Conservation (phyloP, 2,113 vertebrate species). For the Gymnobelideus leadbeateri region DNA sequence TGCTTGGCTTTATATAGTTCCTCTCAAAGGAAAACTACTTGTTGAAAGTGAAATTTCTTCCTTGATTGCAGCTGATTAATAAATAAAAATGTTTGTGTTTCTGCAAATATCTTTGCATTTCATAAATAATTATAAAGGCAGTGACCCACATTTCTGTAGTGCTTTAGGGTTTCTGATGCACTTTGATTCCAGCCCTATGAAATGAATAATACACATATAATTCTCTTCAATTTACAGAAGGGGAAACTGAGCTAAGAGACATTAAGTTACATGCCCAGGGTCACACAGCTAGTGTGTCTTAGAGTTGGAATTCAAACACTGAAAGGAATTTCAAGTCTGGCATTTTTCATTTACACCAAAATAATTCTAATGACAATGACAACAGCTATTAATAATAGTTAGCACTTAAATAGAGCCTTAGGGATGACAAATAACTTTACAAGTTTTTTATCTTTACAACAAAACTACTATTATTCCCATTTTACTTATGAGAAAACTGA, state of each 20-base stretch:
- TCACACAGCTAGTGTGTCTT: not conserved
- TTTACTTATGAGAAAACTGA: not conserved
- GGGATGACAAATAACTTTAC: not conserved
- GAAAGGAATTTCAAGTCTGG: not conserved
- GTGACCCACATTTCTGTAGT: not conserved
- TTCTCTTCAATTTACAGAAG: not conserved
- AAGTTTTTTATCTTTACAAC: not conserved
- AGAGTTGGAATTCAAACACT: not conserved
- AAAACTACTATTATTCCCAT: not conserved
- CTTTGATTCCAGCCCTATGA: not conserved
- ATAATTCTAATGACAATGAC: not conserved
- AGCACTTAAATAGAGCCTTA: not conserved
- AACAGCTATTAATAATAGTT: not conserved
- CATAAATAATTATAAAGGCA: not conserved
- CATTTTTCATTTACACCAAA: not conserved
- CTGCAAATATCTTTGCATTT: not conserved
- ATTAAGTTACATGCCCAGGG: not conserved
- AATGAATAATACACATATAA: not conserved
- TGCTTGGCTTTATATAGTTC: constrained; percentile 47
- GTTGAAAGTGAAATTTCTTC: constrained; percentile 35
- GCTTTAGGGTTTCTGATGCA: not conserved
- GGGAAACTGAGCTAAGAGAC: not conserved
- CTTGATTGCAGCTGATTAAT: constrained; percentile 45
- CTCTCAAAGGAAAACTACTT: constrained; percentile 44
- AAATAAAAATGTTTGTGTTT: constrained; percentile 21